Conservation (phyloP, 2,888 invertebrate species). For the Atethmia centrago region DNA sequence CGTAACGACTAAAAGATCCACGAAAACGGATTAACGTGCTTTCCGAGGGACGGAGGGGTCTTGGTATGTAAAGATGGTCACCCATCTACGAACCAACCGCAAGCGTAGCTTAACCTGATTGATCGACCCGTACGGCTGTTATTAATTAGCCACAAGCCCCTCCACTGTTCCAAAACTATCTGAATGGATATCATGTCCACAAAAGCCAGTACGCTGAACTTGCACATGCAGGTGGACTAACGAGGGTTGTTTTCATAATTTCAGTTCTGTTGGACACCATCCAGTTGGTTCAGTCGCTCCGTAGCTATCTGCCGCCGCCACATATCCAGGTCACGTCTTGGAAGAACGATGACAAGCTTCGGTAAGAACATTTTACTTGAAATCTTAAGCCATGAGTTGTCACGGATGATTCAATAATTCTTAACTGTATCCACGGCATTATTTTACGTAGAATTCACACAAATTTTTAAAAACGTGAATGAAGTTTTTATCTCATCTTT, state of each 20-base stretch:
- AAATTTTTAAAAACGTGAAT: background rate
- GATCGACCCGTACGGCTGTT: no score
- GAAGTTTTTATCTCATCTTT: background rate
- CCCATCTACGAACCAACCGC: no score
- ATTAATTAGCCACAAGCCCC: no score
- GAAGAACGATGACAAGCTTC: constrained; percentile 95
- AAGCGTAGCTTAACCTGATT: no score
- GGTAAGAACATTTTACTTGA: constrained; percentile 72
- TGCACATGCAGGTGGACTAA: background rate
- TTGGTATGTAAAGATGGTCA: no score
- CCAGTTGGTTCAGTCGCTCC: constrained; percentile 95
- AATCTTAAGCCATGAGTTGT: background rate
- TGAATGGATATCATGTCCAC: no score
- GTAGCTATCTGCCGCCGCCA: constrained; percentile 96
- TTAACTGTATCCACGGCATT: background rate
- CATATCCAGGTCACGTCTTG: constrained; percentile 97
- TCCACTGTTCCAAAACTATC: no score
- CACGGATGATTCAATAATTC: background rate
- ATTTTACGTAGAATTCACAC: background rate
- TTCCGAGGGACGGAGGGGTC: no score
- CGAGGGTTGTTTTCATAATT: constrained; percentile 58
- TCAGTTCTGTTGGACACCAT: constrained; percentile 96
- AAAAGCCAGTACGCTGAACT: background rate
- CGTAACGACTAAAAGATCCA: no score
- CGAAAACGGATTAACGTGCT: no score